These are phyloP conservation scores for Plagodis pulveraria DNA, from an alignment of 2,888 invertebrate genomes.

Conservation along the genomic window DNA sequence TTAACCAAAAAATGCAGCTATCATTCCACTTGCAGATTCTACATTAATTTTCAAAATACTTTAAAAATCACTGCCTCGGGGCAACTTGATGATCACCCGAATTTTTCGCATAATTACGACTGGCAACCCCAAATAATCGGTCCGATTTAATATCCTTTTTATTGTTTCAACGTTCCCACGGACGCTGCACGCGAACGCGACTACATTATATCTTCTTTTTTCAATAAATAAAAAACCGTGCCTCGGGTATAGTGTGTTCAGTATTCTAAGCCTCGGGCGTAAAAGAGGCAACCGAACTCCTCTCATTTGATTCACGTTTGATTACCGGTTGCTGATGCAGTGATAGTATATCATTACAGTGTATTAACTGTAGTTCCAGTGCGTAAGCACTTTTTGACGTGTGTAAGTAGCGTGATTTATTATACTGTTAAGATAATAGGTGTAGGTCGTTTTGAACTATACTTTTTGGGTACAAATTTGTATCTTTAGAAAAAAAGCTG, in stretches of 20 bases:
- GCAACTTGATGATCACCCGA: slow-evolving; percentile 48
- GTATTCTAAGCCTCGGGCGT: slow-evolving; percentile 50
- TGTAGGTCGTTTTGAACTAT: not conserved
- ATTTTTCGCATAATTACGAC: slow-evolving; percentile 63
- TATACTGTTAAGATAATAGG: slow-evolving; percentile 6
- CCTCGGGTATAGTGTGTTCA: slow-evolving; percentile 55
- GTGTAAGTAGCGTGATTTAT: slow-evolving; percentile 74
- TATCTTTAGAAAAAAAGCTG: not conserved
- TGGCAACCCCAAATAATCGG: slow-evolving; percentile 64
- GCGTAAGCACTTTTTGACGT: slow-evolving; percentile 71
- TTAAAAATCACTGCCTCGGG: slow-evolving; percentile 42
- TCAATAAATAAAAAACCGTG: slow-evolving; percentile 58
- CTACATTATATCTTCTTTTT: slow-evolving; percentile 54
- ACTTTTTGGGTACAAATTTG: slow-evolving; percentile 1
- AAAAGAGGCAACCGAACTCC: slow-evolving; percentile 64
- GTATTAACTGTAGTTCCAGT: slow-evolving; percentile 67
- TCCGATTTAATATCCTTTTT: slow-evolving; percentile 61
- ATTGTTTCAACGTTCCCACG: slow-evolving; percentile 76
- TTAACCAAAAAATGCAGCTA: not conserved
- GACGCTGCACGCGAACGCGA: slow-evolving; percentile 69
- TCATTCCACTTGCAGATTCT: slow-evolving; percentile 11
- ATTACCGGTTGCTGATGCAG: slow-evolving; percentile 61
- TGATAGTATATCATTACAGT: slow-evolving; percentile 69
- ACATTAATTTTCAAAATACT: slow-evolving; percentile 32
- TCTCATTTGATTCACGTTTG: slow-evolving; percentile 75